A percentile compares a stretch with the other conserved stretches of the same genome.
phyloP scores from a whole-genome alignment of 2,113 vertebrate species.

The Brachionichthys hirsutus region DNA sequence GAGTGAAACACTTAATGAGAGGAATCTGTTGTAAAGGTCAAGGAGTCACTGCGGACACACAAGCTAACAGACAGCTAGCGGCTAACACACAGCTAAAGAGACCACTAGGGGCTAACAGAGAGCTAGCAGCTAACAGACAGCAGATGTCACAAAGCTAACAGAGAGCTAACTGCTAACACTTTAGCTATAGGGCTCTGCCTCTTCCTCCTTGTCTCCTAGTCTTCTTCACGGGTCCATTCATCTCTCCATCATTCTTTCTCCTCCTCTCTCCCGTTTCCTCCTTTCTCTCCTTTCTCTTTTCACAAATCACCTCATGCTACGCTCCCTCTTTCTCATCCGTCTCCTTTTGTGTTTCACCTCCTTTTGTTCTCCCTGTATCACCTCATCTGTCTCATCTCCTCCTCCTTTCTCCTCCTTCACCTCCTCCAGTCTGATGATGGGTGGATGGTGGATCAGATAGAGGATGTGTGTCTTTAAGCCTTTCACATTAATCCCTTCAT shows the following conservation, averaged over 20 bases:
- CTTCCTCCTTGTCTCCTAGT: neutral
- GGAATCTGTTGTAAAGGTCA: too few species aligned
- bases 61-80: too few species aligned
- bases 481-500: constrained; percentile 45
- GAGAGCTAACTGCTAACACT: too few species aligned
- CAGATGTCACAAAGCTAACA: too few species aligned
- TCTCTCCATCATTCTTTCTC: neutral
- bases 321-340: neutral
- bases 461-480: constrained; percentile 39
- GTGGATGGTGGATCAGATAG: neutral
- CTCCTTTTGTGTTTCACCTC: too few species aligned
- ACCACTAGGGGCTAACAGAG: too few species aligned
- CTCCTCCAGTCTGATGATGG: neutral
- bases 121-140: too few species aligned
- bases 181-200: neutral
- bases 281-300: neutral
- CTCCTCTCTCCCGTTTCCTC: neutral
- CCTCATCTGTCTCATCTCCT: neutral
- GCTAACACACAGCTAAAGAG: too few species aligned
- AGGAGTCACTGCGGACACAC: too few species aligned
- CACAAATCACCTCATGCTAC: neutral
- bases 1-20: neutral
- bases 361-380: neutral
- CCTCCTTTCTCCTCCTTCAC: neutral
- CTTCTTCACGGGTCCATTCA: neutral